Evolutionary conservation across 1,140 invertebrate genomes (phyloP).

Genomic region (Bombus terrestris): DNA sequence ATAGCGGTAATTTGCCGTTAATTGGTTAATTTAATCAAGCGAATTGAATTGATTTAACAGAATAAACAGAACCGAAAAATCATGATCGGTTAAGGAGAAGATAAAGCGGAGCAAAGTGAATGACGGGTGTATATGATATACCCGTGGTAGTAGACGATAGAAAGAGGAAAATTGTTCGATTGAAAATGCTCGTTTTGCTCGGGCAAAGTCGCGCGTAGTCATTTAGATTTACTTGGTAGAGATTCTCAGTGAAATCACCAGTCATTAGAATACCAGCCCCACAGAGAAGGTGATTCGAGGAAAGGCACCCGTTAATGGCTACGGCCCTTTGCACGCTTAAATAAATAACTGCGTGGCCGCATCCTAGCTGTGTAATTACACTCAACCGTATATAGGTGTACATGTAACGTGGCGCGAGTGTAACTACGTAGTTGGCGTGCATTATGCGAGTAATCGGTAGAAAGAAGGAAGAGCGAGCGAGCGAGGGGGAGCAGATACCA

Average conservation of each 20-base stretch:
- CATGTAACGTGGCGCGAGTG: neutral
- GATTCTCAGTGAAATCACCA: conserved; percentile 21
- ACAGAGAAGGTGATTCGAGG: conserved; percentile 55
- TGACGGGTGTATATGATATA: too few species aligned
- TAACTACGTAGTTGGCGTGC: conserved; percentile 36
- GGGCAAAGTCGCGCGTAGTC: neutral
- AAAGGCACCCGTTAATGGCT: conserved; percentile 61
- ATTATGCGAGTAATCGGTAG: conserved; percentile 51
- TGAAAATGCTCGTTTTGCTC: conserved; percentile 2
- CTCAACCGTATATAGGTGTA: conserved; percentile 11
- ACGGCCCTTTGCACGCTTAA: conserved; percentile 66
- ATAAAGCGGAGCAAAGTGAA: neutral
- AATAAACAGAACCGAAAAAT: too few species aligned
- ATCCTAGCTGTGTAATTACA: conserved; percentile 55
- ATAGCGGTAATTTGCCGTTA: conserved; percentile 61
- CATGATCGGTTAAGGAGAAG: neutral
- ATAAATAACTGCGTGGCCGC: conserved; percentile 65
- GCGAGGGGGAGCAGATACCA: neutral
- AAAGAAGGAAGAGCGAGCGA: conserved; percentile 23
- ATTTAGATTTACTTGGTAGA: neutral
- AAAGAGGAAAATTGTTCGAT: neutral
- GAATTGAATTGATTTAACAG: too few species aligned
- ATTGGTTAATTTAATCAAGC: conserved; percentile 68
- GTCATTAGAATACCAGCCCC: conserved; percentile 56
- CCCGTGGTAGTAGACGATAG: neutral